Percentiles rank a stretch among this genome's conserved stretches.
Evolutionary conservation across 2,797 vertebrate species (phyloP).

Genomic region (Peromyscus attwateri): DNA sequence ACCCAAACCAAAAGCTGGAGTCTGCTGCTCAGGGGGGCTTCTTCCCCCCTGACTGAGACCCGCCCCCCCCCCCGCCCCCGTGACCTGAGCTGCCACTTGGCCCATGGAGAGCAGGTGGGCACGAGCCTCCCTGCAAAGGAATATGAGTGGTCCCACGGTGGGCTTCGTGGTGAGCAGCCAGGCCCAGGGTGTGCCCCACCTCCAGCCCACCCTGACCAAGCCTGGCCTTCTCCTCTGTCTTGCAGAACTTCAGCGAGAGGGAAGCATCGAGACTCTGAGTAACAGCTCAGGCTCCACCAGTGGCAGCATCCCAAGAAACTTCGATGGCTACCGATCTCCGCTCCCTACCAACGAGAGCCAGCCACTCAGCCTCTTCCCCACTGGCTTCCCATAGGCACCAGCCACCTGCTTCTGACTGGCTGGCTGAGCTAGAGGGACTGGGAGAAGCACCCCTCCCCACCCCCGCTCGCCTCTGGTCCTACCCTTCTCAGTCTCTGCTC

Average conservation of each 20-base stretch:
- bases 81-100: conserved; percentile 7
- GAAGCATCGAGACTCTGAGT: conserved; percentile 99
- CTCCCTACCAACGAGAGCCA: conserved; percentile 98
- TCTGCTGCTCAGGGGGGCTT: not conserved
- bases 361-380: conserved; percentile 97
- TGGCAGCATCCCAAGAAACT: conserved; percentile 97
- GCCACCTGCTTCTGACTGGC: conserved; percentile 65
- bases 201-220: conserved; percentile 65
- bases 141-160: not conserved
- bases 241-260: conserved; percentile 98
- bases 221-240: conserved; percentile 77
- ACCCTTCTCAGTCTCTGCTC: conserved; percentile 55
- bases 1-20: not conserved
- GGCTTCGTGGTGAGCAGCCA: not conserved
- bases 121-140: not conserved
- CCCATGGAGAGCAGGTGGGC: conserved; percentile 25
- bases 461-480: not conserved
- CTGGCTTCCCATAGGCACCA: conserved; percentile 91
- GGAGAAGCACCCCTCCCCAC: not conserved
- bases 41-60: not conserved
- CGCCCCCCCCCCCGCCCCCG: not conserved
- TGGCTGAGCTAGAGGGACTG: not conserved
- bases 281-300: conserved; percentile 99
- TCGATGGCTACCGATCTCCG: conserved; percentile 96
- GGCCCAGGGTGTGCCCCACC: not conserved